These are phyloP conservation scores for Lepidochrysops patricia DNA, from an alignment of 2,888 invertebrate genomes.

Conservation along the genomic window DNA sequence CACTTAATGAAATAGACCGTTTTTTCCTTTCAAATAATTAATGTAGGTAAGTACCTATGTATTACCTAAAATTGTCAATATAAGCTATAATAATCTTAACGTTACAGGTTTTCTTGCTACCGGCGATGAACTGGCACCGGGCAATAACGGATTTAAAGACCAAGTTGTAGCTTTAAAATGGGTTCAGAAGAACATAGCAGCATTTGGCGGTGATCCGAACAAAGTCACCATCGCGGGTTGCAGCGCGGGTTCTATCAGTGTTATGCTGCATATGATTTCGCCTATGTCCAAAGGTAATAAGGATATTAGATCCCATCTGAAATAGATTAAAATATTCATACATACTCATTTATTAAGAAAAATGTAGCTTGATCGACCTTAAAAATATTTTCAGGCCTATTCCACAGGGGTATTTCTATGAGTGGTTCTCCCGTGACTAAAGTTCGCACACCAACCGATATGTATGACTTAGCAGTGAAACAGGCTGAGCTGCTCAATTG, in stretches of 20 bases:
- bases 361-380: not conserved
- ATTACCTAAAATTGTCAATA: no score
- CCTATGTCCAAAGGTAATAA: slow-evolving; percentile 75
- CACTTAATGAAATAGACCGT: no score
- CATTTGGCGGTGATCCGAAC: slow-evolving; percentile 78
- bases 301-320: no score
- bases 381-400: slow-evolving; percentile 62
- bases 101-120: slow-evolving; percentile 71
- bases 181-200: slow-evolving; percentile 75
- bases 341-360: no score
- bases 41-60: no score
- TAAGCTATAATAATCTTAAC: no score
- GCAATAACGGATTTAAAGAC: slow-evolving; percentile 79
- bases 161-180: slow-evolving; percentile 77
- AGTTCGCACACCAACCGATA: slow-evolving; percentile 66
- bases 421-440: slow-evolving; percentile 76
- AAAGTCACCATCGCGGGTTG: slow-evolving; percentile 76
- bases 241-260: slow-evolving; percentile 68
- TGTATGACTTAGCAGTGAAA: slow-evolving; percentile 72
- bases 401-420: slow-evolving; percentile 80
- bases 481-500: slow-evolving; percentile 77
- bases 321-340: not conserved
- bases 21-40: no score
- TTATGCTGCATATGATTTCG: slow-evolving; percentile 74
- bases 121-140: slow-evolving; percentile 76